Evolutionary conservation across 37 sponge, comb jelly and placozoan species (phyloP).

Genomic region (Chondrosia reniformis): DNA sequence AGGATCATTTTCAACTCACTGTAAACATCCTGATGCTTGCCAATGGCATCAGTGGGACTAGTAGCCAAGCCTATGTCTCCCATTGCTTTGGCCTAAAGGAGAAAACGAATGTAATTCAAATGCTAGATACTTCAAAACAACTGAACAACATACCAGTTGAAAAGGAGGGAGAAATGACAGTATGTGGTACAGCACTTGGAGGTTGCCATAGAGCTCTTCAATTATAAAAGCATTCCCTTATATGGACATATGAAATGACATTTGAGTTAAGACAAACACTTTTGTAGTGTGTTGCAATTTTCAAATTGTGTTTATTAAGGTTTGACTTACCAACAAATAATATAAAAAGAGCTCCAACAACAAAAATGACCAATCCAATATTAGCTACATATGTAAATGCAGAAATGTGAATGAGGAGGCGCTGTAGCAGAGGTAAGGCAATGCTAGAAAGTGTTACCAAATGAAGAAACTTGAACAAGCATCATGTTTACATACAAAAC

Average conservation of each 20-base stretch:
- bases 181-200: slow-evolving; percentile 20
- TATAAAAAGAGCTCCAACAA: slow-evolving; percentile 66
- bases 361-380: slow-evolving; percentile 63
- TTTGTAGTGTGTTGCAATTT: neutral
- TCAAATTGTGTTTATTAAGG: neutral
- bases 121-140: neutral
- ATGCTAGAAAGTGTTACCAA: too few species aligned
- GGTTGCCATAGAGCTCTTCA: slow-evolving; percentile 45
- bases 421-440: too few species aligned
- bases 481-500: neutral
- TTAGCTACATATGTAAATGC: slow-evolving; percentile 32
- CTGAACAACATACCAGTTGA: slow-evolving; percentile 53
- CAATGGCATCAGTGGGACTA: slow-evolving; percentile 51
- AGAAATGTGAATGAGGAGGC: too few species aligned
- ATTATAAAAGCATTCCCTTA: slow-evolving; percentile 67
- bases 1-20: slow-evolving; percentile 28
- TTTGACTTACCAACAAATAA: slow-evolving; percentile 39
- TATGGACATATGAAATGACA: neutral
- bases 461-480: neutral
- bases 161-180: slow-evolving; percentile 79
- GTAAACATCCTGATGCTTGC: slow-evolving; percentile 35
- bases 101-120: neutral
- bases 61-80: slow-evolving; percentile 61
- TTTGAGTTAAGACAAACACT: neutral
- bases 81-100: slow-evolving; percentile 68